Evolutionary conservation across 2,113 vertebrate species (phyloP).

Genomic region (Laterallus jamaicensis): DNA sequence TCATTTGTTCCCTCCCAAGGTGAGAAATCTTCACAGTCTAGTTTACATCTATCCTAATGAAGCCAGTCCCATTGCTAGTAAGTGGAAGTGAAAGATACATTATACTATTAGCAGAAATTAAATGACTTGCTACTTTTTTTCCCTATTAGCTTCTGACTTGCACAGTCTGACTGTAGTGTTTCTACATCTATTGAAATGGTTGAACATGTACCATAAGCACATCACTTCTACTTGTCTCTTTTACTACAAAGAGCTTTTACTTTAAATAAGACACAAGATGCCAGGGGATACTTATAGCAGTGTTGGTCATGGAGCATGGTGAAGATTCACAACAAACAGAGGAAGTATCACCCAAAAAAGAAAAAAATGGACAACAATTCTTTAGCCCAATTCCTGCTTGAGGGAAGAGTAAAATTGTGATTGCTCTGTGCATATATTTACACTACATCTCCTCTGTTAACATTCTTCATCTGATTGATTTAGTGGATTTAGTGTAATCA

Average conservation of each 20-base stretch:
- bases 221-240: not conserved
- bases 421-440: not conserved
- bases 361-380: not conserved
- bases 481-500: slow-evolving; percentile 15
- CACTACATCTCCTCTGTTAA: not conserved
- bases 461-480: slow-evolving; percentile 1
- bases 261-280: not conserved
- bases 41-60: not conserved
- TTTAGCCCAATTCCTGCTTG: not conserved
- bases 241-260: not conserved
- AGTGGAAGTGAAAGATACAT: not conserved
- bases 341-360: not conserved
- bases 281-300: not conserved
- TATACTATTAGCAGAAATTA: not conserved
- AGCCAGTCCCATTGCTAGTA: not conserved
- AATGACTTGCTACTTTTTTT: not conserved
- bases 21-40: not conserved
- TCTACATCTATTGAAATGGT: not conserved
- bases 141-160: not conserved
- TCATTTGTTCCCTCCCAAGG: not conserved
- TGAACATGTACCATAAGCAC: not conserved
- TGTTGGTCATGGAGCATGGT: not conserved
- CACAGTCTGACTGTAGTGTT: not conserved
- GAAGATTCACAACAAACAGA: not conserved
- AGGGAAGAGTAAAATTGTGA: not conserved